Percentiles rank a stretch among this genome's conserved stretches.
These are phyloP conservation scores for Sylvia atricapilla DNA, from an alignment of 2,113 vertebrate genomes.

Conservation along the genomic window DNA sequence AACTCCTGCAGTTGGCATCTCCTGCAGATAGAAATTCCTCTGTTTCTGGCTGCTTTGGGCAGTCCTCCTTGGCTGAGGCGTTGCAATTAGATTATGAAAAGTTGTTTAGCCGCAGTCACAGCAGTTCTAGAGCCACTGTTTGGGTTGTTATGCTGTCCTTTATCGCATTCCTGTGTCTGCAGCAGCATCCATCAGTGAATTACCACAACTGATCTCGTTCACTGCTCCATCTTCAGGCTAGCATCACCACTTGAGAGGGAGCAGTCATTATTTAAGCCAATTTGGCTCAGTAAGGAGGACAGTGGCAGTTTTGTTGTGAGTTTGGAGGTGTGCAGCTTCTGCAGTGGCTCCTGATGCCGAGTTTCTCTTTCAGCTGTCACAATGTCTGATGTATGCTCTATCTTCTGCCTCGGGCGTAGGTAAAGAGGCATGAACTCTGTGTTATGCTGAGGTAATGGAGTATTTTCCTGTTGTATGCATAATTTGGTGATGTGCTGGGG, in stretches of 20 bases:
- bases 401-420: slow-evolving; percentile 46
- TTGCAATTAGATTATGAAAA: not conserved
- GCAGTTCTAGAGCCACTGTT: not conserved
- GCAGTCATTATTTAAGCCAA: not conserved
- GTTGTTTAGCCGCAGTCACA: not conserved
- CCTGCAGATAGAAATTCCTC: slow-evolving; percentile 11
- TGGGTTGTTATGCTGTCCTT: not conserved
- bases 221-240: not conserved
- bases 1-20: slow-evolving; percentile 1
- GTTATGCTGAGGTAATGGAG: not conserved
- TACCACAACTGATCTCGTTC: not conserved
- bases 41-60: not conserved
- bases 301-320: not conserved
- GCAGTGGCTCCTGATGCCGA: not conserved
- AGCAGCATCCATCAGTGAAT: not conserved
- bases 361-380: not conserved
- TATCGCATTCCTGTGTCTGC: not conserved
- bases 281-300: not conserved
- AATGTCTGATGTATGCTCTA: slow-evolving; percentile 7
- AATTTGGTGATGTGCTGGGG: not conserved
- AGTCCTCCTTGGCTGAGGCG: not conserved
- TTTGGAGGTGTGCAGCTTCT: not conserved
- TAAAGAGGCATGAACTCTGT: slow-evolving; percentile 47
- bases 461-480: not conserved
- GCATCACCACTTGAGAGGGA: not conserved